Base-by-base conservation (phyloP, 2,888 invertebrate species). In the Sepiola atlantica region DNA sequence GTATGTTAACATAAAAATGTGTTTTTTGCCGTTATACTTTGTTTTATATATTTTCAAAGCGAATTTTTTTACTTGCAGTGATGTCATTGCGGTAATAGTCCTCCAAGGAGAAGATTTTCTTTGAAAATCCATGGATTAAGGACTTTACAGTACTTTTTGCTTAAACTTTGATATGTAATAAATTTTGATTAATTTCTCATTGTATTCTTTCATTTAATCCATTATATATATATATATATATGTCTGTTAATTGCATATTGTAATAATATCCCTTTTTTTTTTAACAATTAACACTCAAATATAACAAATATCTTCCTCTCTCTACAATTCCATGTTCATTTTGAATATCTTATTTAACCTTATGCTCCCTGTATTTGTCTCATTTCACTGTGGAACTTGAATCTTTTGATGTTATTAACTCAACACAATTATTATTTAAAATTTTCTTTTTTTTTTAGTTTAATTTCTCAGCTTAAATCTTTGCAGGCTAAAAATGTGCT, bases 401-500 rank as follows among this genome's bases (percentile, higher is more conserved):
- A n/a, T 77, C 77, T 77, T 77, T 77, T n/a, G 77, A 32, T 32
- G n/a, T 77, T 77, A 77, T 77, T 77, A 77, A 77, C 32, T 77
- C 32, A 77, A 32, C 77, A 77, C 77, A n/a, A 77, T 77, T 77
- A 61, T 61, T 61, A 61, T 45, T 45, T 45, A 45, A 45, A 45
- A n/a, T 61, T 77, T 77, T n/a, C 28, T 77, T 77, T 77, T 77
- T 32, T 92, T 92, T 92, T 92, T 92, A 92, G 92, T 93, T 93
- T 93, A 93, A 55, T 55, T 55, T 93, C 57, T 93, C 55, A 93
- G 93, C 93, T 93, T 93, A 93, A 55, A 55, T 93, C 92, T 93
- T 93, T 93, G 93, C 93, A 93, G 93, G 93, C 93, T 55, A 93
- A 93, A 93, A 35, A 35, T 93, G 57, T 35, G 61, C 93, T 93